Conservation (phyloP, 2,113 vertebrate genomes). For the Struthidea cinerea region DNA sequence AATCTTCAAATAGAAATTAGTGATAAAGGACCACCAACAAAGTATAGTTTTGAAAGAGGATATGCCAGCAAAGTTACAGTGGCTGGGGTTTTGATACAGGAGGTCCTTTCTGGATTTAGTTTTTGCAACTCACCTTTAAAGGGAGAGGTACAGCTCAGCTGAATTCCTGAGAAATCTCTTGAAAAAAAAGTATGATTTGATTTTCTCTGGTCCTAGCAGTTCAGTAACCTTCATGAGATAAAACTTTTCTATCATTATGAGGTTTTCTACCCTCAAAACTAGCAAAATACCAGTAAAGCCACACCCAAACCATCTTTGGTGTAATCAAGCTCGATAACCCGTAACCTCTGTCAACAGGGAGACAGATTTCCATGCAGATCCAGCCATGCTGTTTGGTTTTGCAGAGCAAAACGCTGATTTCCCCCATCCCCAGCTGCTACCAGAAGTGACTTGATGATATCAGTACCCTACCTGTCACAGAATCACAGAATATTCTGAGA, state of each 20-base stretch:
- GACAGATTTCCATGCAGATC: neutral
- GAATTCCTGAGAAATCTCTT: neutral
- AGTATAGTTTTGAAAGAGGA: neutral
- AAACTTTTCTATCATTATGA: neutral
- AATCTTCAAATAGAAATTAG: neutral
- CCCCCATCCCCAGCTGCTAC: neutral
- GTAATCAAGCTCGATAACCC: neutral
- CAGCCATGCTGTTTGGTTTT: neutral
- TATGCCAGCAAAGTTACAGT: neutral
- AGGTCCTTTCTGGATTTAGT: neutral
- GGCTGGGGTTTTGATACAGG: neutral
- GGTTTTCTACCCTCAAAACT: neutral
- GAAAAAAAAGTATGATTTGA: neutral
- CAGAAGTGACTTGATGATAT: neutral
- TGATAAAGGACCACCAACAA: neutral
- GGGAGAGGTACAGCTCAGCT: neutral
- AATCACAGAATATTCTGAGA: neutral
- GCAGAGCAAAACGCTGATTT: neutral
- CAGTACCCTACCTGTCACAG: neutral
- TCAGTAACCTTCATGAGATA: neutral
- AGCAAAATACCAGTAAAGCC: neutral
- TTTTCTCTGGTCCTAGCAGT: neutral
- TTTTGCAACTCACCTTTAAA: neutral
- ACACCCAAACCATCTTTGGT: neutral
- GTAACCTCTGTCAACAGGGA: neutral